Base-by-base conservation (phyloP, 2,113 vertebrate genomes). In the Parotia lawesii region DNA sequence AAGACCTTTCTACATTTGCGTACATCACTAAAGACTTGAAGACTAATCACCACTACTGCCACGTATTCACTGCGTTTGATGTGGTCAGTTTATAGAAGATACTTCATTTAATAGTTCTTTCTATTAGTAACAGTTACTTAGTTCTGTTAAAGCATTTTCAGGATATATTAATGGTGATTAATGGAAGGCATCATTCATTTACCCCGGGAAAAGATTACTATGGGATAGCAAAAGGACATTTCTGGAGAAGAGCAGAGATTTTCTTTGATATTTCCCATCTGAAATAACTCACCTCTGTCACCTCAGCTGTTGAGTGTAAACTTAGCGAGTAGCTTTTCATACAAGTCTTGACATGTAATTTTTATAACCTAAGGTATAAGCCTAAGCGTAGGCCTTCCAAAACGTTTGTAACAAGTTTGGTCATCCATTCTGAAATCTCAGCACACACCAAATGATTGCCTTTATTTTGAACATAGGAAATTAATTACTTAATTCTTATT, bases 21-120 rank as follows among this genome's bases (percentile, higher is more conserved):
- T 99, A 99, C 97, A 99, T 99, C 98, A 99, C 99, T 95, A 99
- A 99, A 98, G 99, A 99, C 98, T 98, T 99, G 98, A 99, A 99
- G 98, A 99, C 99, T 92, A 99, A 99, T 96, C 99, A 99, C 97
- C 99, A 99, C 97, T 99, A 99, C 98, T 99, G 99, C 98, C 99
- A 99, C 12, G 99, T 99, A 95, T 99, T 99, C 98, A 99, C 99
- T 82, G 99, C 99, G 8, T 99, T 99, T 54, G 99, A 99, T 95
- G 99, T 99, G 99, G 99, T 99, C 71, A 98, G 99, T 98, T 64
- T 69, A 28, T 44, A 29, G 48, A 61, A 40, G 27, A 14, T 71
- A 31, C 37, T 78, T 94, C 47, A 51, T 73, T 75, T 58, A 53
- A 60, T 25, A 66, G 42, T 75, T 73, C 37, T 57, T 72, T 84